phyloP scores from a whole-genome alignment of 2,888 invertebrate genomes.

The Rosalia funebris region DNA sequence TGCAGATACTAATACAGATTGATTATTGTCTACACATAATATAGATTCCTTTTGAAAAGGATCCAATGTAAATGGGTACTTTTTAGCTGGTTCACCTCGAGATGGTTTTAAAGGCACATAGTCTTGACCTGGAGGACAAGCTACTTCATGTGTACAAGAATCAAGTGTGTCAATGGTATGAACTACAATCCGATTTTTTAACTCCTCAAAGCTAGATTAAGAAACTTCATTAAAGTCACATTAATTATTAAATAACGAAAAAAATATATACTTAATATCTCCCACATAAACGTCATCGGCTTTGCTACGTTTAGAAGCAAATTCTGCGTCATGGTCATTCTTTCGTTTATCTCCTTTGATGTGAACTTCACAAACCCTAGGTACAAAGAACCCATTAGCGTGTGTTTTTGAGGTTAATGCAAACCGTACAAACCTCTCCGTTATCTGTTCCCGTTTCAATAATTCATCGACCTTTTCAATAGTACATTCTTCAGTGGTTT shows the following conservation, averaged over 20 bases:
- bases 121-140: slow-evolving; percentile 87
- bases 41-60: slow-evolving; percentile 98
- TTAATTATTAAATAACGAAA: neutral
- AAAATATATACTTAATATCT: slow-evolving; percentile 57
- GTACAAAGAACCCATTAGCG: slow-evolving; percentile 33
- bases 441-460: slow-evolving; percentile 35
- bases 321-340: slow-evolving; percentile 47
- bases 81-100: slow-evolving; percentile 82
- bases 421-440: slow-evolving; percentile 44
- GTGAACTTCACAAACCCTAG: slow-evolving; percentile 45
- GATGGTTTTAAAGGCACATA: slow-evolving; percentile 73
- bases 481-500: slow-evolving; percentile 45
- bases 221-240: slow-evolving; percentile 8
- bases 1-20: slow-evolving; percentile 98
- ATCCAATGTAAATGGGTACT: slow-evolving; percentile 94
- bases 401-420: slow-evolving; percentile 51
- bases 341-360: slow-evolving; percentile 55
- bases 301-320: slow-evolving; percentile 53
- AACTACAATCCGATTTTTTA: slow-evolving; percentile 84
- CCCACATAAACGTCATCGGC: slow-evolving; percentile 56
- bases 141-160: slow-evolving; percentile 96
- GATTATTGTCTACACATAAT: slow-evolving; percentile 95
- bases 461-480: slow-evolving; percentile 36
- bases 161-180: slow-evolving; percentile 91
- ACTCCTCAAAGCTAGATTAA: slow-evolving; percentile 76